Base-by-base conservation (phyloP, 2,797 vertebrate species). In the Danio kyathit region DNA sequence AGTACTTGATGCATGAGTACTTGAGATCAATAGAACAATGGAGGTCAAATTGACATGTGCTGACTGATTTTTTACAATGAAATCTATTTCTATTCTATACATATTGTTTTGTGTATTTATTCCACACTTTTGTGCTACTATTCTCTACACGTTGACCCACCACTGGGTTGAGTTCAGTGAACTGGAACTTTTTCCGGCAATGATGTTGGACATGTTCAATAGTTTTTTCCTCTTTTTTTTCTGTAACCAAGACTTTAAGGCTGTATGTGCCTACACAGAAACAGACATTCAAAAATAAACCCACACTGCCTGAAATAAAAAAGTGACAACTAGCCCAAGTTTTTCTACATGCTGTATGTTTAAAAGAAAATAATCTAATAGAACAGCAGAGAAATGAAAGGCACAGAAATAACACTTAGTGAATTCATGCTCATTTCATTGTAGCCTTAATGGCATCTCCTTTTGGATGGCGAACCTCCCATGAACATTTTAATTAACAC, bases 401-500 rank as follows among this genome's bases (percentile, higher is more conserved):
- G 19, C 46, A 19, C 12, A 41, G 7, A 63, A 76, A 48, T 70
- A 81, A 76, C 40, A 69, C 52, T 76, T 63, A 48, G 21, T 61
- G 17, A 67, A 38, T 46, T 76, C 59, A 40, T 78, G 51, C 61
- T 78, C 51, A 78, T 74, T 79, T 82, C 11, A 41, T 52, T 60
- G 70, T 19, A 83, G 40, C 56, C 21, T 29, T 63, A 41, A 74
- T 74, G 63, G 29, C 63, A 75, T 70, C 40, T 79, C 14, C 52
- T 74, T 75, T 67, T 79, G 38, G 19, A 54, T 16, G 61, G 46
- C 29, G 8, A 67, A 76, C 49, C 21, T 57, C 59, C 60, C 54
- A 60, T 64, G 52, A 65, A n/a, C 38, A 54, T 70, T 73, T 79
- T 83, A 85, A 85, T 85, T 83, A 85, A 63, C 81, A 77, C 81